A percentile compares a stretch with the other conserved stretches of the same genome.
These are phyloP conservation scores for Pseudopleuronectes americanus DNA, from an alignment of 2,797 vertebrate species.

Conservation along the genomic window DNA sequence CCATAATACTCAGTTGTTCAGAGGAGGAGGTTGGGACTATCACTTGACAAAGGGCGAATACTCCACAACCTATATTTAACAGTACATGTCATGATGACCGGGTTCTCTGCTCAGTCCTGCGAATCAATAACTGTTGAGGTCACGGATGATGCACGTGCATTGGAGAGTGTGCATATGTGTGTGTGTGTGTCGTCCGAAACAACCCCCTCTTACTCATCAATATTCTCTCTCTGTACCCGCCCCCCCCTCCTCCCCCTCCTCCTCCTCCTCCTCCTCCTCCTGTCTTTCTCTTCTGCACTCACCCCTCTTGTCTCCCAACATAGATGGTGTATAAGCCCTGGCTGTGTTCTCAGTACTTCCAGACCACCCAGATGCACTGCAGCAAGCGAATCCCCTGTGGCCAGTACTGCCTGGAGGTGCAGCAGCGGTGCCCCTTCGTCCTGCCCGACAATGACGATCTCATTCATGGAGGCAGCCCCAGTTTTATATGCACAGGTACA, in stretches of 20 bases:
- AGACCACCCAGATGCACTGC: slow-evolving; percentile 98
- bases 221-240: slow-evolving; percentile 45
- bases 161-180: slow-evolving; percentile 25
- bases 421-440: slow-evolving; percentile 98
- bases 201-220: slow-evolving; percentile 57
- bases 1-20: slow-evolving; percentile 19
- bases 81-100: slow-evolving; percentile 45
- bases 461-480: slow-evolving; percentile 98
- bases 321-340: slow-evolving; percentile 99
- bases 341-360: slow-evolving; percentile 99
- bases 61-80: slow-evolving; percentile 52
- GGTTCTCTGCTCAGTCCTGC: slow-evolving; percentile 50
- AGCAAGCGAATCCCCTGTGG: slow-evolving; percentile 97
- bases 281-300: slow-evolving; percentile 24
- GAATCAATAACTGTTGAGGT: slow-evolving; percentile 68
- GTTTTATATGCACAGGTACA: slow-evolving; percentile 99
- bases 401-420: slow-evolving; percentile 99
- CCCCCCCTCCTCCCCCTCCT: neutral
- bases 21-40: too few species aligned
- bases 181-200: slow-evolving; percentile 36
- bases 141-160: slow-evolving; percentile 50
- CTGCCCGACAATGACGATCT: slow-evolving; percentile 99
- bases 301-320: slow-evolving; percentile 31
- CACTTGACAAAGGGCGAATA: too few species aligned
- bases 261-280: neutral